Evolutionary conservation across 2,113 vertebrate species (phyloP), one percentile per base, ranked within the genome.

Genomic region (Cygnus atratus): DNA sequence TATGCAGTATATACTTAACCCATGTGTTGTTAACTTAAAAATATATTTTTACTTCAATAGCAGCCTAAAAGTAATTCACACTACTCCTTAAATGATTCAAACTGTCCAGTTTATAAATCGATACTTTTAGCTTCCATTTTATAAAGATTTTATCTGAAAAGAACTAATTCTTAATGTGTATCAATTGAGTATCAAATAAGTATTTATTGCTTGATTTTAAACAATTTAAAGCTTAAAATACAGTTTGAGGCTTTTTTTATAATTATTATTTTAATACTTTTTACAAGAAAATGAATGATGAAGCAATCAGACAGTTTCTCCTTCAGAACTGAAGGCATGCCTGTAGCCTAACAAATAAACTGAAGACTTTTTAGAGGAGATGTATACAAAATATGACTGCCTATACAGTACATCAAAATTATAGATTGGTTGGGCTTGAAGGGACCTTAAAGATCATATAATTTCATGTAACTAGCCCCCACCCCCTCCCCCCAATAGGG

Each of bases 361-460:
- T 62, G 28, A 25, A 90, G 50, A 13, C 3, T 79, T 90, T 81
- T 44, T 31, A 75, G 44, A 58, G 18, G 5, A 80, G 66, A 68
- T 48, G 20, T 8, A 11, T 29, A 39, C 57, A 62, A 5, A 18
- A 26, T 0, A 0, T 17, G 20, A 70, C 19, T 31, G 8, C 74
- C 26, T 33, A 52, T 62, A 41, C 10, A 31, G 20, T 9, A 66
- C 41, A 81, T 75, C 0, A 0, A 52, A 13, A 61, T 20, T 33
- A 9, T 22, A 21, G 33, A n/a, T n/a, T 59, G 57, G 11, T 59
- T 22, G 33, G 19, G 57, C 7, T 59, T 59, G 33, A 59, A 59
- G 20, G 20, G 33, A n/a, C 19, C 20, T 21, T n/a, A 59, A 59
- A 59, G 33, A 22, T 20, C 33, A 59, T 22, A 20, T n/a, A 59